Conservation (phyloP, 2,888 invertebrate genomes). For the Tigriopus californicus region DNA sequence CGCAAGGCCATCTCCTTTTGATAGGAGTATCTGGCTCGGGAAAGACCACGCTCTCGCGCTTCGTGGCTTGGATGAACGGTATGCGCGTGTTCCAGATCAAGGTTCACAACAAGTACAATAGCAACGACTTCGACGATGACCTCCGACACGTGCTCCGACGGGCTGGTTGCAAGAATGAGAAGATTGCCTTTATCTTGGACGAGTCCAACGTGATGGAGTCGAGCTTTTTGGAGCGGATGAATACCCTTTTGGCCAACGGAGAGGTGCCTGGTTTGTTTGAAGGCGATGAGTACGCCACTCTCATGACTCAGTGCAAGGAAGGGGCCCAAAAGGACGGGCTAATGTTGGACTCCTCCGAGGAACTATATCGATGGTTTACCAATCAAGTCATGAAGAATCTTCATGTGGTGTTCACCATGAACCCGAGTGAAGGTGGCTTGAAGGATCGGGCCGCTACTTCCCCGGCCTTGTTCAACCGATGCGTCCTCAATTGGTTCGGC, state of each 20-base stretch:
- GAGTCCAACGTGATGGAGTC: slow-evolving; percentile 98
- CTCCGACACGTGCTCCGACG: slow-evolving; percentile 66
- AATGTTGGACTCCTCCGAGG: slow-evolving; percentile 95
- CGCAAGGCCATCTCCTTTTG: slow-evolving; percentile 88
- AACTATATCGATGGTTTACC: slow-evolving; percentile 99
- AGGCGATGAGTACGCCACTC: slow-evolving; percentile 87
- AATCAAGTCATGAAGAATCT: slow-evolving; percentile 89
- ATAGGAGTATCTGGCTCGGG: slow-evolving; percentile 98
- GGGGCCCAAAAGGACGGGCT: slow-evolving; percentile 92
- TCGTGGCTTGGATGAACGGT: slow-evolving; percentile 99
- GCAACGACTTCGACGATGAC: slow-evolving; percentile 97
- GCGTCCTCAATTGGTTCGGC: slow-evolving; percentile 98
- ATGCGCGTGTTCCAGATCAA: slow-evolving; percentile 81
- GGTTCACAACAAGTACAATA: slow-evolving; percentile 97
- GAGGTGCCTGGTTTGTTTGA: slow-evolving; percentile 89
- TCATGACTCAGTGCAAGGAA: slow-evolving; percentile 99
- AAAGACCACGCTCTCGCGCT: slow-evolving; percentile 94
- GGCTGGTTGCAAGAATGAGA: slow-evolving; percentile 75
- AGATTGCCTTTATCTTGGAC: slow-evolving; percentile 96
- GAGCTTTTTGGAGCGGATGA: slow-evolving; percentile 96
- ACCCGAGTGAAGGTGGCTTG: slow-evolving; percentile 92
- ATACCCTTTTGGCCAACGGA: slow-evolving; percentile 92
- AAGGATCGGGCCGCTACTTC: slow-evolving; percentile 98
- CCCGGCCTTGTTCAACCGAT: slow-evolving; percentile 95
- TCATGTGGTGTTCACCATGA: slow-evolving; percentile 99